A percentile compares a stretch with the other conserved stretches of the same genome.
Evolutionary conservation across 2,113 vertebrate genomes (phyloP).

Genomic region (Excalfactoria chinensis): DNA sequence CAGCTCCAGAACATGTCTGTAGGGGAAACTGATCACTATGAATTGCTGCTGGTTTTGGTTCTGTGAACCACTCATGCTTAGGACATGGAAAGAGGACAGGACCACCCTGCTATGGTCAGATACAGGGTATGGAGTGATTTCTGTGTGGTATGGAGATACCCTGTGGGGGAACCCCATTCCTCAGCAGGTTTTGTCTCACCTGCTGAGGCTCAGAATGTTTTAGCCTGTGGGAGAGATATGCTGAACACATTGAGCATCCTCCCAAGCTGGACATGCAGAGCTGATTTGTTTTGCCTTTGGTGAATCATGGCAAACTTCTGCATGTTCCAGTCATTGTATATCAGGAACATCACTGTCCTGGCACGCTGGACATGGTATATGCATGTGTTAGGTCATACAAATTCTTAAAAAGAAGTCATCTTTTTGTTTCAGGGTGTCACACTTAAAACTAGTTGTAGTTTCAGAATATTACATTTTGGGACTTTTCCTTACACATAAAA

Average conservation of each 20-base stretch:
- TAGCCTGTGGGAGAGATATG: background rate
- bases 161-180: background rate
- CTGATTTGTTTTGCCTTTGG: background rate
- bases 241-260: background rate
- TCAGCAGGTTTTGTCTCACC: background rate
- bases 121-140: background rate
- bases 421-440: background rate
- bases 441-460: background rate
- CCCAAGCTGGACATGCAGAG: background rate
- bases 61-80: background rate
- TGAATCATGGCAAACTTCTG: background rate
- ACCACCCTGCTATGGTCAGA: background rate
- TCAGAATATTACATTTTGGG: background rate
- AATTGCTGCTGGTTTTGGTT: fast-evolving
- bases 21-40: fast-evolving
- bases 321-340: background rate
- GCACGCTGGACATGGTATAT: fast-evolving
- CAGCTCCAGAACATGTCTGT: background rate
- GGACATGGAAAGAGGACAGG: fast-evolving
- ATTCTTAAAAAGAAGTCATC: background rate
- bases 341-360: background rate
- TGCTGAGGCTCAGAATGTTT: background rate
- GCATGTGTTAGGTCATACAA: background rate
- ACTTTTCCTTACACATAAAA: background rate
- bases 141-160: no score